Conservation (phyloP, 2,888 invertebrate species). For the Dynastes grantii region DNA sequence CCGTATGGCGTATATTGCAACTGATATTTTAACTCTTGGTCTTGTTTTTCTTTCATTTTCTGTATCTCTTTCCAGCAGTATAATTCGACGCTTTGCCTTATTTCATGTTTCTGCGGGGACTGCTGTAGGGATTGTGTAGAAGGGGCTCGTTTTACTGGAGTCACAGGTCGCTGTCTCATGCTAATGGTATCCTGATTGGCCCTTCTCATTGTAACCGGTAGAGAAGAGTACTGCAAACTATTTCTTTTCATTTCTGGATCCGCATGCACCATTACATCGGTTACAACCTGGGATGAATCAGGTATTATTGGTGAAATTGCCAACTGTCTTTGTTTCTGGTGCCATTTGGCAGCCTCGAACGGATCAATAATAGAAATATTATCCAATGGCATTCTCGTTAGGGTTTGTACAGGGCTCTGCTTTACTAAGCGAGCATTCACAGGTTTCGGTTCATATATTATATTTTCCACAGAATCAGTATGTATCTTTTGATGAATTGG, state of each 20-base stretch:
- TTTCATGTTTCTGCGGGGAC: slow-evolving; percentile 73
- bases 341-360: slow-evolving; percentile 58
- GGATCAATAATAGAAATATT: slow-evolving; percentile 27
- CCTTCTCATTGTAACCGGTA: slow-evolving; percentile 40
- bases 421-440: slow-evolving; percentile 24
- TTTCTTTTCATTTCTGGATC: slow-evolving; percentile 53
- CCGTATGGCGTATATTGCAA: slow-evolving; percentile 62
- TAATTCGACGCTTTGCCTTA: slow-evolving; percentile 76
- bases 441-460: slow-evolving; percentile 47
- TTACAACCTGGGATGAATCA: slow-evolving; percentile 56
- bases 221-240: slow-evolving; percentile 42
- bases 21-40: slow-evolving; percentile 70
- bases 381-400: slow-evolving; percentile 11
- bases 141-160: slow-evolving; percentile 54
- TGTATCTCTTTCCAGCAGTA: slow-evolving; percentile 81
- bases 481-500: slow-evolving; percentile 63
- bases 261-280: slow-evolving; percentile 63
- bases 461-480: slow-evolving; percentile 63
- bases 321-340: slow-evolving; percentile 57
- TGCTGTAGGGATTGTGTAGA: slow-evolving; percentile 55
- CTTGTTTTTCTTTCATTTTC: slow-evolving; percentile 77
- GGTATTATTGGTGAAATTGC: slow-evolving; percentile 54
- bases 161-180: slow-evolving; percentile 52
- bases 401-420: slow-evolving; percentile 18
- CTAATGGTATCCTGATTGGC: slow-evolving; percentile 47